Evolutionary conservation across 1,140 invertebrate species (phyloP).

Genomic region (Pseudoatta argentina): DNA sequence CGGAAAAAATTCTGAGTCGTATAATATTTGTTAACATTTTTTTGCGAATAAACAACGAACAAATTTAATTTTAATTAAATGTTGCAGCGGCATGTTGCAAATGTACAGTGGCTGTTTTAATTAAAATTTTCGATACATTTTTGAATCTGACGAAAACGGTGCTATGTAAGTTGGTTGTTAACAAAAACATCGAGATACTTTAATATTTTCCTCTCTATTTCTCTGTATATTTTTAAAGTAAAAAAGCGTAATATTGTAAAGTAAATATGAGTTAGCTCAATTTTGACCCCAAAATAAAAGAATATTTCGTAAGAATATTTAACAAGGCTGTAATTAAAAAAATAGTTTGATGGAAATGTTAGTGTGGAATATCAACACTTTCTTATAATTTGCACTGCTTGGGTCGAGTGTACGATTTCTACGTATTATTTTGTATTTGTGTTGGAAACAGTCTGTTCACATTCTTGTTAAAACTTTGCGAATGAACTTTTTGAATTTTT

Average conservation of each 20-base stretch:
- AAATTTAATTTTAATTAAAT: slow-evolving; percentile 45
- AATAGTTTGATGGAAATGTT: background rate
- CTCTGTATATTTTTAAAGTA: slow-evolving; percentile 17
- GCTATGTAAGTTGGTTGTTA: background rate
- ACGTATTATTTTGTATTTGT: too few relatives aligned
- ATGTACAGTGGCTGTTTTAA: background rate
- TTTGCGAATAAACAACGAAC: background rate
- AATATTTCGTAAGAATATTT: slow-evolving; percentile 1
- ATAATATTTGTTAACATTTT: slow-evolving; percentile 4
- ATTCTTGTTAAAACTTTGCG: too few relatives aligned
- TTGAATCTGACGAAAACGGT: background rate
- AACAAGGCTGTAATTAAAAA: background rate
- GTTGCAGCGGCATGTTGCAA: background rate
- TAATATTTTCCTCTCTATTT: slow-evolving; percentile 15
- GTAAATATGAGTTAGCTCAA: background rate
- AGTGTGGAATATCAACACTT: background rate
- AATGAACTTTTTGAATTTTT: too few relatives aligned
- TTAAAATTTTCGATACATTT: slow-evolving; percentile 50
- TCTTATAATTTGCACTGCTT: background rate
- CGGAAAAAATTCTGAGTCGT: background rate
- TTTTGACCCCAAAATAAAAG: background rate
- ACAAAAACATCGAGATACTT: slow-evolving; percentile 17
- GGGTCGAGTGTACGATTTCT: background rate
- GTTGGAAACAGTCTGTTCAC: too few relatives aligned
- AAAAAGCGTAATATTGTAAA: slow-evolving; percentile 19